Base-by-base conservation (phyloP, 1,140 invertebrate genomes). In the Drosophila burlai region DNA sequence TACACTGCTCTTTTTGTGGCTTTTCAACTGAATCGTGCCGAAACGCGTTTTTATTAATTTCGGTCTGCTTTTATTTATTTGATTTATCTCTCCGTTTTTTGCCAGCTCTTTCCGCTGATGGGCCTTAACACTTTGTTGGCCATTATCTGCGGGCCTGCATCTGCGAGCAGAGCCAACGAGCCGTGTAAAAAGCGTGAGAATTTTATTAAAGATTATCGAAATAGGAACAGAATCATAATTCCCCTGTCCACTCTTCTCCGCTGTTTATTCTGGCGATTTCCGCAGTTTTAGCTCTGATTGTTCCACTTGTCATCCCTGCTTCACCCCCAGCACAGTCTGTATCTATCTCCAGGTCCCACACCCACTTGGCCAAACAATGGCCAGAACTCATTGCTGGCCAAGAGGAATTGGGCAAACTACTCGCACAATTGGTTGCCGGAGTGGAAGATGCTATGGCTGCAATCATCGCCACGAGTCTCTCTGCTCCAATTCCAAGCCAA, bases 161-260 rank as follows among this genome's bases (percentile, higher is more conserved):
- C 83, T 49, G 38, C 18, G 26, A 66, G 62, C 63, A 81, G 83
- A 79, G 66, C 63, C 84, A 87, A 81, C 84, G 84, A 89, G 84
- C 80, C 84, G 84, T 90, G 86, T 80, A 89, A 89, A 89, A 59
- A 90, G 79, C 85, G 85, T 89, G 85, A 82, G 85, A 89, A 89
- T 85, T 69, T 81, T 80, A 81, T 73, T 84, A 66, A 68, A 89
- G 85, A 89, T 89, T 85, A 89, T 90, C 84, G 26, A 77, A 76
- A 78, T 68, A 54, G 54, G 54, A 34, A 52, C 10, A 34, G 49
- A 34, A 52, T 34, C 29, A 52, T 59, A 54, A 46, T 60, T 58
- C 43, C 21, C 50, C 36, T 68, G 52, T 58, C 40, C 24, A 13
- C n/a, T 43, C 52, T 72, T 71, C 47, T 57, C 54, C 43, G 59